Base-by-base conservation (phyloP, 2,888 invertebrate species). In the Anagyrus pseudococci region DNA sequence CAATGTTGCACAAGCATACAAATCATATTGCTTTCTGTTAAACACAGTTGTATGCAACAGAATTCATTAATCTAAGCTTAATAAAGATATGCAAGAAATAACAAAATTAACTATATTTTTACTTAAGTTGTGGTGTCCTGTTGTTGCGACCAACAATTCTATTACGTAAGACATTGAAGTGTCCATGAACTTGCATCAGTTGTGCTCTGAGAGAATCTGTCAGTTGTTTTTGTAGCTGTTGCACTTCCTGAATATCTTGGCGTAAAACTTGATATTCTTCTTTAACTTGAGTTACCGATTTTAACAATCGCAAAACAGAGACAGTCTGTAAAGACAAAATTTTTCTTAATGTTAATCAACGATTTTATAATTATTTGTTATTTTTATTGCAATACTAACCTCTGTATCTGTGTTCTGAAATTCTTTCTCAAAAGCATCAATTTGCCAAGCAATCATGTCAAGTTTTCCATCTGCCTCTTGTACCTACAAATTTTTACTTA, bases 201-300 rank as follows among this genome's bases (percentile, higher is more conserved):
- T 92, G 92, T 64, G 86, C 83, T 69, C 89, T 87, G 67, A 92
- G 85, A n/a, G 90, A 86, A 64, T 86, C 86, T 40, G 90, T 90
- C 71, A 92, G 85, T 82, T 93, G 91, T 69, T 89, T 86, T 80
- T 92, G 92, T 72, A 92, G 80, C 67, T 90, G 90, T 77, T 92
- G 92, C 68, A 92, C 91, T 75, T 92, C 92, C 71, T 88, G 85
- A 72, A 93, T 85, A 81, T 93, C 92, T 75, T 88, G 88, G 37
- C 91, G 86, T 58, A 93, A 83, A 74, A 90, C 89, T 78, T 90
- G 89, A 81, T 92, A 93, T 79, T 92, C 92, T 67, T 88, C 88
- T 71, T 89, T 90, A 67, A 87, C 87, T 83, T 87, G 82, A 15
- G 89, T 88, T 66, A 93, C 91, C 22, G 92, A 90, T 75, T 88